Evolutionary conservation across 2,888 invertebrate species (phyloP).

Genomic region (Gerris lacustris): DNA sequence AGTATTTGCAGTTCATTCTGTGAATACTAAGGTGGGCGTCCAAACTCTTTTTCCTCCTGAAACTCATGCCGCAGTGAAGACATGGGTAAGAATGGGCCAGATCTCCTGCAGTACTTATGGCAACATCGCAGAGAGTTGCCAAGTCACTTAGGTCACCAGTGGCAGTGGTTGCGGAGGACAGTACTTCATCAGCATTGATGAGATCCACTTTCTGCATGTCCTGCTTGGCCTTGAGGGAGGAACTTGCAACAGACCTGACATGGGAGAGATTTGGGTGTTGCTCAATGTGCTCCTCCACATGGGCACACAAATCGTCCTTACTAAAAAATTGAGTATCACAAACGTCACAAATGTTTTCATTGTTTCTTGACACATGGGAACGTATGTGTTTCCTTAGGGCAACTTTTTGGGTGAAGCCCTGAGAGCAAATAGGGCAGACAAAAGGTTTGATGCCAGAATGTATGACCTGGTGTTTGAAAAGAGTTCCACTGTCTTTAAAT

Average conservation of each 20-base stretch:
- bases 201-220: neutral
- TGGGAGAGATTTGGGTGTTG: slow-evolving; percentile 24
- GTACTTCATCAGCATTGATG: neutral
- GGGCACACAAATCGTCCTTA: slow-evolving; percentile 25
- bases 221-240: slow-evolving; percentile 21
- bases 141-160: slow-evolving; percentile 26
- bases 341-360: slow-evolving; percentile 25
- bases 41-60: slow-evolving; percentile 23
- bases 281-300: slow-evolving; percentile 27
- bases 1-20: slow-evolving; percentile 24
- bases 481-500: slow-evolving; percentile 26
- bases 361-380: slow-evolving; percentile 24
- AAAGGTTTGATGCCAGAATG: slow-evolving; percentile 27
- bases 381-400: slow-evolving; percentile 27
- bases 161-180: neutral
- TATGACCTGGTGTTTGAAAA: slow-evolving; percentile 28
- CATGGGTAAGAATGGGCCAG: slow-evolving; percentile 24
- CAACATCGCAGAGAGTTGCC: slow-evolving; percentile 28
- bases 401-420: slow-evolving; percentile 28
- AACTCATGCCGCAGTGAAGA: slow-evolving; percentile 27
- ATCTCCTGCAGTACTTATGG: slow-evolving; percentile 27
- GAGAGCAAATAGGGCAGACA: slow-evolving; percentile 28
- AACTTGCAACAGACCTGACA: slow-evolving; percentile 24
- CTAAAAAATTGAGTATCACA: slow-evolving; percentile 24
- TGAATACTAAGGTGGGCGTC: slow-evolving; percentile 25